Evolutionary conservation across 2,888 invertebrate genomes (phyloP), one percentile per base, ranked within the genome.

Genomic region (Neuroscelio doddi): DNA sequence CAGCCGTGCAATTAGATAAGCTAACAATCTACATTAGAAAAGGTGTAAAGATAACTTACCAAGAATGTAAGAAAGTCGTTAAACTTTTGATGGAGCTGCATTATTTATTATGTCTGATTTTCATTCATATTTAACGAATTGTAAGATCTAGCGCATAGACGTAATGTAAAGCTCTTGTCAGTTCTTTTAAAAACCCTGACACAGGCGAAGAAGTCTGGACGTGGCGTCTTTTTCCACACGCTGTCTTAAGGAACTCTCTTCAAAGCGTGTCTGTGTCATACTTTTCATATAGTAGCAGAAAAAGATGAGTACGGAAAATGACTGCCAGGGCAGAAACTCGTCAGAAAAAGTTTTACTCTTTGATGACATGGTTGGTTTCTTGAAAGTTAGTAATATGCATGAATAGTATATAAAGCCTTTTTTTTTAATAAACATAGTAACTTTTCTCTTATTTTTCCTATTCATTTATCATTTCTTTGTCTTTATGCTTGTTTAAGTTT

Each of bases 211-310:
- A 57, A 57, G 26, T 57, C 27, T 15, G 27, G 15, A 49, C 30
- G 36, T 42, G 34, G 49, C 34, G 36, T 36, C 49, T 47, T 47
- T 57, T 42, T 49, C 30, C 34, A 49, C 42, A 42, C 36, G 14
- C 36, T 24, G 14, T 36, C 47, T 47, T 47, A 36, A 36, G 47
- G 24, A 27, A 21, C 10, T 26, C 10, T n/a, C 26, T 36, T 47
- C 47, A 47, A 47, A 47, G 47, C 36, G 36, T 21, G 26, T 27
- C 47, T 17, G 24, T 36, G 10, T 36, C 36, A 16, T 34, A n/a
- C 47, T 47, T 46, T 49, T 57, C 49, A 49, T 57, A 57, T 49
- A 47, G 36, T 49, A 49, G 47, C 26, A 36, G 47, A 47, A 26
- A 47, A 47, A 47, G 32, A 46, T 36, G 42, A 44, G 36, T 8